Evolutionary conservation across 2,888 invertebrate species (phyloP).

Genomic region (Dyspetes luteomarginatus): DNA sequence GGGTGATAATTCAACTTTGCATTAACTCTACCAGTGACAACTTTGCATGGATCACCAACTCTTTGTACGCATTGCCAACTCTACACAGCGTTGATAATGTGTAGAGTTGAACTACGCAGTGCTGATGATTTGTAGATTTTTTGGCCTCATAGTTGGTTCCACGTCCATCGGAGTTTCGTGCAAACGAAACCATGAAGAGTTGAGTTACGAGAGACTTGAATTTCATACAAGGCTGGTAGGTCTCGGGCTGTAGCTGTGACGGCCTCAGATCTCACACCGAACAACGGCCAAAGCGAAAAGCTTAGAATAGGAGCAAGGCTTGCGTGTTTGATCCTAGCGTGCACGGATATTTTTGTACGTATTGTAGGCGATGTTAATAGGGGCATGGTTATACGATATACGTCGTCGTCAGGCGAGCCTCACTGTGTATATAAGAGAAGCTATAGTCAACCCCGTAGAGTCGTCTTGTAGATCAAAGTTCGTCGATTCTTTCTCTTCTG

Average conservation of each 20-base stretch:
- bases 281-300: constrained; percentile 5
- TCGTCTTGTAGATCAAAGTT: constrained; percentile 37
- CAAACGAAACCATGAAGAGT: not conserved
- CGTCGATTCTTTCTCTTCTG: constrained; percentile 6
- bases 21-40: too few species aligned
- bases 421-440: not conserved
- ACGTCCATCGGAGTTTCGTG: not conserved
- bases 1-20: too few species aligned
- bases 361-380: constrained; percentile 31
- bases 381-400: not conserved
- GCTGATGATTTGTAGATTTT: too few species aligned
- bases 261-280: not conserved
- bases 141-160: not conserved
- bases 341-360: constrained; percentile 23
- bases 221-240: not conserved
- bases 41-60: too few species aligned
- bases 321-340: constrained; percentile 45
- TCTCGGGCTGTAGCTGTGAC: not conserved
- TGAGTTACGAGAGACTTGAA: not conserved
- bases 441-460: constrained; percentile 3
- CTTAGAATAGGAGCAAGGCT: constrained; percentile 18
- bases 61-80: too few species aligned
- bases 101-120: too few species aligned
- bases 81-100: too few species aligned
- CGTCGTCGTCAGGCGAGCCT: not conserved